Conservation (phyloP, 2,797 vertebrate genomes). For the Cercopithecus hamlyni region DNA sequence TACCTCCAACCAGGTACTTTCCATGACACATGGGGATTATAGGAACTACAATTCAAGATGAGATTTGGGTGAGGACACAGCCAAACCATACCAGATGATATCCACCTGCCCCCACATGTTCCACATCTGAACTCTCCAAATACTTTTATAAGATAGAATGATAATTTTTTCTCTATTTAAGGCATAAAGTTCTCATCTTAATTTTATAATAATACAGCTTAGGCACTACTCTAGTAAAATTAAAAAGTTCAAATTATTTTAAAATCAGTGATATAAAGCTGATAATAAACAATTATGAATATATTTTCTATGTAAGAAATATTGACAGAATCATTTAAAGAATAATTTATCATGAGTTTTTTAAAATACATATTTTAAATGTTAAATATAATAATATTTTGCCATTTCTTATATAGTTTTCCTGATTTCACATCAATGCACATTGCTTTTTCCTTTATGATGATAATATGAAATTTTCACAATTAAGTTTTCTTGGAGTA, state of each 20-base stretch:
- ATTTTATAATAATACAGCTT: not conserved
- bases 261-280: not conserved
- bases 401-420: not conserved
- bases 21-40: not conserved
- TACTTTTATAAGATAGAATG: not conserved
- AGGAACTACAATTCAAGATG: not conserved
- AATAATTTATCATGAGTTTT: not conserved
- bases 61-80: not conserved
- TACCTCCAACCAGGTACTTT: not conserved
- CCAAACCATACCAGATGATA: not conserved
- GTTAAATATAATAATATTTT: not conserved
- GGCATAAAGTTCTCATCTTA: not conserved
- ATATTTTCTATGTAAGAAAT: not conserved
- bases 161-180: not conserved
- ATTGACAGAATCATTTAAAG: not conserved
- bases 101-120: not conserved
- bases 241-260: not conserved
- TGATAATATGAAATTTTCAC: not conserved
- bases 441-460: not conserved
- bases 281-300: not conserved
- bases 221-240: not conserved
- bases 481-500: not conserved
- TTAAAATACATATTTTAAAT: not conserved
- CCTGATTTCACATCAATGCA: not conserved
- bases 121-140: rapidly evolving